A percentile compares a stretch with the other conserved stretches of the same genome.
Conservation (phyloP, 2,888 invertebrate species). For the Rhagophthalmus giganteus region DNA sequence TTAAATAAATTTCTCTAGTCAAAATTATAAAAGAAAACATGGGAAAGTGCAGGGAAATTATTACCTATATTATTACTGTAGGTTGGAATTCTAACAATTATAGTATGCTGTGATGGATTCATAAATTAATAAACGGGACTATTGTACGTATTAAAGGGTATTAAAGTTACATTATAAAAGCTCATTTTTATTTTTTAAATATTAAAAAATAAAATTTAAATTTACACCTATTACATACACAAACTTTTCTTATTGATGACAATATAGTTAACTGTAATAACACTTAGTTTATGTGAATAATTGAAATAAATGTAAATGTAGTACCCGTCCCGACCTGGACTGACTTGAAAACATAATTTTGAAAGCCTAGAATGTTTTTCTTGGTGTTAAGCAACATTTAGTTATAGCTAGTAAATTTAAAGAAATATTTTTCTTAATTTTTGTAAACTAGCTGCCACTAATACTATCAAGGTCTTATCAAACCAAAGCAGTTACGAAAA, state of each 20-base stretch:
- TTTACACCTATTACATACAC: too few relatives aligned
- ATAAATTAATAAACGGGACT: slow-evolving; percentile 18
- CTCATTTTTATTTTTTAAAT: slow-evolving; percentile 16
- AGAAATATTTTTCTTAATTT: too few relatives aligned
- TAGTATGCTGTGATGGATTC: slow-evolving; percentile 22
- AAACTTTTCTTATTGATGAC: slow-evolving; percentile 1
- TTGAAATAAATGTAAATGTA: not conserved
- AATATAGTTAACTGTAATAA: slow-evolving; percentile 1
- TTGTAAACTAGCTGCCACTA: too few relatives aligned
- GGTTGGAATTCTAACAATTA: slow-evolving; percentile 5
- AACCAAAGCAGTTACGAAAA: too few relatives aligned
- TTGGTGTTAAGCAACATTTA: not conserved
- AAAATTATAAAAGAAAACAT: not conserved
- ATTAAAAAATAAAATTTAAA: too few relatives aligned
- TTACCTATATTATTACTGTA: not conserved
- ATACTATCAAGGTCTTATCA: too few relatives aligned
- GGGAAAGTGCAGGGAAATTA: not conserved
- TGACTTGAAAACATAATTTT: not conserved
- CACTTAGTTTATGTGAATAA: not conserved
- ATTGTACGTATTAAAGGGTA: slow-evolving; percentile 23
- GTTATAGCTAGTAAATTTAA: not conserved
- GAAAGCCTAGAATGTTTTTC: not conserved
- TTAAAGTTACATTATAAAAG: slow-evolving; percentile 3
- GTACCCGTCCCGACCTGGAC: slow-evolving; percentile 6
- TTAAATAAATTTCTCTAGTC: not conserved